Base-by-base conservation (phyloP, 2,113 vertebrate species). In the Stomatorhinus ivindoensis region DNA sequence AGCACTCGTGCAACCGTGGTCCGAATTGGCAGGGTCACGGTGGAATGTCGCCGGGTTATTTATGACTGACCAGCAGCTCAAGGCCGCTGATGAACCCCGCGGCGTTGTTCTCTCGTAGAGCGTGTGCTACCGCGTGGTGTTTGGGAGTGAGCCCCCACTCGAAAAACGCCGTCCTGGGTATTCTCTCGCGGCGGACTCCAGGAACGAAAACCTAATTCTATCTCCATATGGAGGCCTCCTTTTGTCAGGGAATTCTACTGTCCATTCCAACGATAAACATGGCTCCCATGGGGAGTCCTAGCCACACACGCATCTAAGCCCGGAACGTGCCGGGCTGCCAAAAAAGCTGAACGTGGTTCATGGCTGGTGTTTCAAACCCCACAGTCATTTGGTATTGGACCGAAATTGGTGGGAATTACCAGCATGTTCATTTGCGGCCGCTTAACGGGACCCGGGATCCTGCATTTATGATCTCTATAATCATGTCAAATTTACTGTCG, bases 181-280 rank as follows among this genome's bases (percentile, higher is more conserved):
- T 61, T 88, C 88, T 90, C 90, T 35, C 83, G 89, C 48, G 58
- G 51, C 89, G 80, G 89, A 88, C 89, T 39, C 58, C 65, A 87
- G 89, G 90, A 92, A 92, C 93, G 92, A 94, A 93, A 92, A 86
- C 90, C 80, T 92, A 89, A 94, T 92, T 91, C 92, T 61, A 89
- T 93, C 88, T 92, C 91, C 91, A 93, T 92, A 92, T 93, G 91
- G 89, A 35, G 48, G 90, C 80, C 39, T 87, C 86, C 89, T 83
- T 80, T 87, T 90, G 84, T 87, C 92, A 88, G 89, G 90, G 91
- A 89, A 90, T 92, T 86, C 48, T 82, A 55, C 85, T 19, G 85
- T 87, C 10, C n/a, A 27, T 53, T 85, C 87, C n/a, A 35, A 51
- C 31, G 50, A 87, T 87, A 87, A 84, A 53, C 83, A n/a, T 13